Evolutionary conservation across 2,888 invertebrate species (phyloP).

Genomic region (Aphidius colemani): DNA sequence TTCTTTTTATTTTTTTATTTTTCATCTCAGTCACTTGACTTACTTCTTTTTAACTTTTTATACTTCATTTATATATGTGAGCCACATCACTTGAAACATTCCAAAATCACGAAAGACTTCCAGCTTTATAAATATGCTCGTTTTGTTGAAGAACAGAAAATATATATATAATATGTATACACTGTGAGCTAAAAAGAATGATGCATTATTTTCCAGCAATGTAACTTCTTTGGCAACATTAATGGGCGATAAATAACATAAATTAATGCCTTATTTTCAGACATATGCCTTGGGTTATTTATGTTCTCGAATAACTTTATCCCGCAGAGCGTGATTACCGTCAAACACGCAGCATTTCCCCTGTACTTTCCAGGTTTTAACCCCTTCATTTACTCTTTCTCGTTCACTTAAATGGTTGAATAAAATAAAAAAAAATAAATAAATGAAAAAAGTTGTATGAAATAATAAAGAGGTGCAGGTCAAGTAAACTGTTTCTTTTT

Average conservation of each 20-base stretch:
- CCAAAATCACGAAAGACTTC: neutral
- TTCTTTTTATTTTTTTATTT: conserved; percentile 3
- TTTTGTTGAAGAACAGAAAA: neutral
- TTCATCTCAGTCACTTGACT: neutral
- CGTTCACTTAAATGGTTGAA: neutral
- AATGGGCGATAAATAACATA: conserved; percentile 60
- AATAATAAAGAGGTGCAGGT: conserved; percentile 44
- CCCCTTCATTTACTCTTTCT: neutral
- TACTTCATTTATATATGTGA: neutral
- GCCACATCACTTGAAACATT: neutral
- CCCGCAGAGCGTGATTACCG: conserved; percentile 57
- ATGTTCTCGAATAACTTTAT: conserved; percentile 59
- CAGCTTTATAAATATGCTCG: conserved; percentile 3
- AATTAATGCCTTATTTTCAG: conserved; percentile 59
- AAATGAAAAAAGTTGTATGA: conserved; percentile 34
- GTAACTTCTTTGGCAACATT: conserved; percentile 55
- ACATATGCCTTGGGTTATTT: conserved; percentile 55
- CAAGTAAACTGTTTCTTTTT: too few species aligned
- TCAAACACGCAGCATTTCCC: conserved; percentile 54
- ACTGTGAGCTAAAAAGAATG: conserved; percentile 49
- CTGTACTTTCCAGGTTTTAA: conserved; percentile 24
- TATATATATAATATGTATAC: conserved; percentile 40
- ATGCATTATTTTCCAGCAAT: conserved; percentile 58
- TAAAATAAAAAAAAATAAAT: neutral
- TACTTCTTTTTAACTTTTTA: neutral